Conservation (phyloP, 2,113 vertebrate species). For the Oceanodroma tethys region DNA sequence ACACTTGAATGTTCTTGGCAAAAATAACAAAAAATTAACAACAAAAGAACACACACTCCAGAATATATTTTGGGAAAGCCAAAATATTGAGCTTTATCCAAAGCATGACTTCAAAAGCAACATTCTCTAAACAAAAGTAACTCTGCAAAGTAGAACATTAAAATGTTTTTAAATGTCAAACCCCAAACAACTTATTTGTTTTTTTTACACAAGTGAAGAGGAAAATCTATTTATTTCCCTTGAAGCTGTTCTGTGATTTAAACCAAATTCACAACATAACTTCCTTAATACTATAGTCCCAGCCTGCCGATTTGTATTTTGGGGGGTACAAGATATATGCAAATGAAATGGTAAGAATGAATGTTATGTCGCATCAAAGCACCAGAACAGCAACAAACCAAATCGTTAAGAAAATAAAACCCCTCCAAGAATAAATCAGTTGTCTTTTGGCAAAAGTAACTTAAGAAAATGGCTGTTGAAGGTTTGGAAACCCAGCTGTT, state of each 20-base stretch:
- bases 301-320: not conserved
- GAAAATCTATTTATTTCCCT: not conserved
- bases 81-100: not conserved
- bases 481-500: not conserved
- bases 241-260: not conserved
- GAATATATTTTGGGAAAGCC: not conserved
- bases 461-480: not conserved
- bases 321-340: not conserved
- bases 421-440: not conserved
- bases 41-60: not conserved
- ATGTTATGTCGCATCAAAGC: not conserved
- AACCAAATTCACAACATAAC: not conserved
- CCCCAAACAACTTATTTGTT: not conserved
- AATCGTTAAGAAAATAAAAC: not conserved
- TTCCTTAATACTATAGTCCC: not conserved
- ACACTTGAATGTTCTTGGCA: not conserved
- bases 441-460: not conserved
- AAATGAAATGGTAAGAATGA: not conserved
- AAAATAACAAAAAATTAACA: not conserved
- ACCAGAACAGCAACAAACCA: not conserved
- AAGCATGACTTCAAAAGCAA: not conserved
- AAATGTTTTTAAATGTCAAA: not conserved
- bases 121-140: not conserved
- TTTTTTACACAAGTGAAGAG: not conserved
- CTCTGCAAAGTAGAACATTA: not conserved